Conservation (phyloP, 1,140 invertebrate genomes). For the Whitmania pigra region DNA sequence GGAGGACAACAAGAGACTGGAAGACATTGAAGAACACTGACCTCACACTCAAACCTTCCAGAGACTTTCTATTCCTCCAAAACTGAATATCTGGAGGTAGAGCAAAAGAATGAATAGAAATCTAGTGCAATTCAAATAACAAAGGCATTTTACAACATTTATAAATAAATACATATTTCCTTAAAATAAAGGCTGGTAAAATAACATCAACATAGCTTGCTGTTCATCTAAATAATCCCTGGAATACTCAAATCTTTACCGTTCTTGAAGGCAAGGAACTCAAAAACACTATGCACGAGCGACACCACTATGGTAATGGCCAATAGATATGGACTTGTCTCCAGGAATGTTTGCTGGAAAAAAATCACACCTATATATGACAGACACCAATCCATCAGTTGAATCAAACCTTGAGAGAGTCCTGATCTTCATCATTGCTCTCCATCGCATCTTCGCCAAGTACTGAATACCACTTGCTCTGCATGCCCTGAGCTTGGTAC, state of each 20-base stretch:
- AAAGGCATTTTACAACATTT: background rate
- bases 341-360: conserved; percentile 69
- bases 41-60: conserved; percentile 91
- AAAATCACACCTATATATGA: background rate
- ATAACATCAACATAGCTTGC: too few species aligned
- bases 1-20: conserved; percentile 80
- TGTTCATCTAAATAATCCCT: too few species aligned
- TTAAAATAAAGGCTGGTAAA: too few species aligned
- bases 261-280: conserved; percentile 98
- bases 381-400: background rate
- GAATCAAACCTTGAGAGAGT: conserved; percentile 65
- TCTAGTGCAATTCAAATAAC: too few species aligned
- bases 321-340: conserved; percentile 90
- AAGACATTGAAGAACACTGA: conserved; percentile 99
- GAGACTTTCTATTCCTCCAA: conserved; percentile 90
- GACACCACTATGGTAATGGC: conserved; percentile 81
- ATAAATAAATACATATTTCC: background rate
- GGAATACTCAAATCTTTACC: conserved; percentile 45
- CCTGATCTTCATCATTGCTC: conserved; percentile 76
- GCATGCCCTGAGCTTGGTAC: conserved; percentile 80
- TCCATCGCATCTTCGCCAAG: conserved; percentile 51
- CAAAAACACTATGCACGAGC: conserved; percentile 90
- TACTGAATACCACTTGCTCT: conserved; percentile 47
- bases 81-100: conserved; percentile 81
- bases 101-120: background rate